Percentiles rank a stretch among this genome's conserved stretches.
These are phyloP conservation scores for Ceratina japonica DNA, from an alignment of 1,140 invertebrate species.

Conservation along the genomic window DNA sequence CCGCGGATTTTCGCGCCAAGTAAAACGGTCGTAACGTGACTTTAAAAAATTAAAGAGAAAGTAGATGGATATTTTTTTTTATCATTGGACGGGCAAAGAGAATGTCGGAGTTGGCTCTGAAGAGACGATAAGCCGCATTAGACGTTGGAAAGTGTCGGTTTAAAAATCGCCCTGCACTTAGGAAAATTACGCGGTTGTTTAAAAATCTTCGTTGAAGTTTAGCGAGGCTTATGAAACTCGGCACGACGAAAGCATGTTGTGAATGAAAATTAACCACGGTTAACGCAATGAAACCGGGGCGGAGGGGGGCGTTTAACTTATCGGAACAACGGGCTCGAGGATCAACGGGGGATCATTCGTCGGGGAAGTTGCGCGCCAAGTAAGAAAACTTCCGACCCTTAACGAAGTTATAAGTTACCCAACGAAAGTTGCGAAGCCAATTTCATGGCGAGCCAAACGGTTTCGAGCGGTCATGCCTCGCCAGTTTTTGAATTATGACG, in stretches of 20 bases:
- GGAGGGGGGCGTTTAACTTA: neutral
- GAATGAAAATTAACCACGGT: neutral
- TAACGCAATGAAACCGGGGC: neutral
- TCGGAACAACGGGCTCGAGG: neutral
- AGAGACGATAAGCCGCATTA: too few relatives aligned
- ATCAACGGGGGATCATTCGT: neutral
- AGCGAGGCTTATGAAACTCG: neutral
- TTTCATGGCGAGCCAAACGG: conserved; percentile 20
- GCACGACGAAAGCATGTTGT: neutral
- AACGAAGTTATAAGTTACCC: conserved; percentile 33
- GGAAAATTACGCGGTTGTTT: too few relatives aligned
- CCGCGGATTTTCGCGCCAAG: too few relatives aligned
- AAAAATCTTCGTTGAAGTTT: too few relatives aligned
- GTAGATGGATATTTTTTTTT: too few relatives aligned
- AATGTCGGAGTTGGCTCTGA: too few relatives aligned
- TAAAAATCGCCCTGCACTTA: too few relatives aligned
- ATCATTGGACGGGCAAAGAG: too few relatives aligned
- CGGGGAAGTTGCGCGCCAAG: neutral
- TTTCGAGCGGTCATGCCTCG: conserved; percentile 1
- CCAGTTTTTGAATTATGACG: conserved; percentile 24
- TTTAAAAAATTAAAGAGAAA: too few relatives aligned
- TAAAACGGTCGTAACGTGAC: too few relatives aligned
- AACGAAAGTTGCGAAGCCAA: conserved; percentile 31
- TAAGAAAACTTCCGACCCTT: conserved; percentile 27
- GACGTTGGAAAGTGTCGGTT: too few relatives aligned